Percentiles rank a stretch among this genome's conserved stretches.
These are phyloP conservation scores for Tragelaphus buxtoni DNA, from an alignment of 2,113 vertebrate genomes.

Conservation along the genomic window DNA sequence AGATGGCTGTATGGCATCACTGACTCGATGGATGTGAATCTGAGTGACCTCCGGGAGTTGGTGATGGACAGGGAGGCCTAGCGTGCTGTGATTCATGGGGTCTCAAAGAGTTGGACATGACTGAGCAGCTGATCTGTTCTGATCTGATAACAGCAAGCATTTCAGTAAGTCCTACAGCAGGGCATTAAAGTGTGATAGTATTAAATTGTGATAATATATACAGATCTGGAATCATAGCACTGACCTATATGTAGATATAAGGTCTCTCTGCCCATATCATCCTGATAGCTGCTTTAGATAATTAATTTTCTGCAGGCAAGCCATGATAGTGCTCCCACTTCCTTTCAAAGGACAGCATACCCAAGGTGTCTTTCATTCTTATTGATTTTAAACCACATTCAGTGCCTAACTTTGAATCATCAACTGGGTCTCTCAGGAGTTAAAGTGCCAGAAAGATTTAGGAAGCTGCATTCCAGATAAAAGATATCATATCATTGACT, in stretches of 20 bases:
- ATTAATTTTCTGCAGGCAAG: constrained; percentile 51
- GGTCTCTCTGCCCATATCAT: constrained; percentile 11
- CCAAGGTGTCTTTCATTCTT: constrained; percentile 16
- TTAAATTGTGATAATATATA: not conserved
- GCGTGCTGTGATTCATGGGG: too few relatives aligned
- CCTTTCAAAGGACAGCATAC: constrained; percentile 52
- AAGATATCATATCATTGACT: constrained; percentile 38
- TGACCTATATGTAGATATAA: not conserved
- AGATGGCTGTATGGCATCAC: too few relatives aligned
- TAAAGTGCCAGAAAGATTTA: constrained; percentile 50
- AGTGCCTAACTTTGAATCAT: constrained; percentile 39
- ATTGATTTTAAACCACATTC: constrained; percentile 64
- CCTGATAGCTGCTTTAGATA: not conserved
- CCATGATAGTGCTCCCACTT: constrained; percentile 29
- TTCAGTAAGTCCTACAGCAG: not conserved
- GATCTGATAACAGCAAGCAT: not conserved
- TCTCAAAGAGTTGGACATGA: too few relatives aligned
- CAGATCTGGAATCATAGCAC: not conserved
- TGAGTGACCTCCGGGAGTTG: too few relatives aligned
- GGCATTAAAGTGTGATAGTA: not conserved
- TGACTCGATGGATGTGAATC: too few relatives aligned
- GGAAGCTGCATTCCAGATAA: constrained; percentile 9
- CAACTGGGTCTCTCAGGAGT: constrained; percentile 23
- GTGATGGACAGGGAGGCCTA: too few relatives aligned
- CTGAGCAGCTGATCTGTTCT: too few relatives aligned